Conservation (phyloP, 2,797 vertebrate genomes). For the Danio kyathit region DNA sequence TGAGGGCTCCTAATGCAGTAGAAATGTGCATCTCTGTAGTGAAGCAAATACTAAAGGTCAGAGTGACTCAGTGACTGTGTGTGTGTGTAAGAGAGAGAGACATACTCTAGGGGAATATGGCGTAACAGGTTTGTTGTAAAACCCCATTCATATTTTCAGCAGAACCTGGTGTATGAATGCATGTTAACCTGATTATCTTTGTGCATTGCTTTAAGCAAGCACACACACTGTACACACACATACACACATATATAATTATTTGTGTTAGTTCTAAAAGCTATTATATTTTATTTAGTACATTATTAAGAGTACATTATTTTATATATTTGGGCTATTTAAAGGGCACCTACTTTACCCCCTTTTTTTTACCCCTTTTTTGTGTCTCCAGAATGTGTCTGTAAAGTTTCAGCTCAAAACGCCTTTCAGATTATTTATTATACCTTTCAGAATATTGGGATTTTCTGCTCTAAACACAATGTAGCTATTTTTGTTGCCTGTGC, state of each 20-base stretch:
- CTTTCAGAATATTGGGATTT: too few relatives aligned
- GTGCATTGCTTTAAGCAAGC: not conserved
- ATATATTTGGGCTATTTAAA: too few relatives aligned
- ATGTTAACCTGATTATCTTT: conserved; percentile 28
- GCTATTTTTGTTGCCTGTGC: too few relatives aligned
- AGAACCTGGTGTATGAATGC: conserved; percentile 4
- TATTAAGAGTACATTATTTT: too few relatives aligned
- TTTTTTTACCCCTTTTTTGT: too few relatives aligned
- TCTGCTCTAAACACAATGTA: too few relatives aligned
- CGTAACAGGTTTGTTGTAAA: conserved; percentile 28
- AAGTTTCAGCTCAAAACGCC: too few relatives aligned
- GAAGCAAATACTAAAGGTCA: conserved; percentile 38
- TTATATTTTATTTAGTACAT: too few relatives aligned
- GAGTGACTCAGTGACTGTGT: conserved; percentile 39
- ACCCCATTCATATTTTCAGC: conserved; percentile 39
- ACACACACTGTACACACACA: not conserved
- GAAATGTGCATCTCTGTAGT: conserved; percentile 27
- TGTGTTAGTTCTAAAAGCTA: not conserved
- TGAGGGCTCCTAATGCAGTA: not conserved
- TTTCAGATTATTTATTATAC: too few relatives aligned
- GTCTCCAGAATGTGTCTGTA: too few relatives aligned
- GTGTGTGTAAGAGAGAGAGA: conserved; percentile 9
- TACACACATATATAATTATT: not conserved
- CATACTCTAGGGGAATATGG: conserved; percentile 18
- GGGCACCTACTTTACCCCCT: too few relatives aligned